Conservation (phyloP, 2,888 invertebrate genomes). For the Glaucopsyche alexis region DNA sequence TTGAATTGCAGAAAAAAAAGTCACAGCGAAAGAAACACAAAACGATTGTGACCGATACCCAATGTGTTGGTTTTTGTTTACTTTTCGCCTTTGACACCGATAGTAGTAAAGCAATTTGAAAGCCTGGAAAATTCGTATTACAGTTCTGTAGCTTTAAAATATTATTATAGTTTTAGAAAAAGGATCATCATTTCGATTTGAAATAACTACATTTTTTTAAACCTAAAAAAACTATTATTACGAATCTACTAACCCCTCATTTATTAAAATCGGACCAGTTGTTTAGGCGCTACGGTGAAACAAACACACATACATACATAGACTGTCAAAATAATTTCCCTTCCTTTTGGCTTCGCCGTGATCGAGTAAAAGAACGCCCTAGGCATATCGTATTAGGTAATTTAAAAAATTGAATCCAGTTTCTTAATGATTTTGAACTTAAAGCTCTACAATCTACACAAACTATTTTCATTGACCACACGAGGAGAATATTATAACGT, state of each 20-base stretch:
- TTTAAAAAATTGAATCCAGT: not conserved
- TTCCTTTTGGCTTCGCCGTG: no score
- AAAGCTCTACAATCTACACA: not conserved
- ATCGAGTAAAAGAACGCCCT: no score
- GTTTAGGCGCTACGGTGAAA: no score
- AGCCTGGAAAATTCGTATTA: conserved; percentile 16
- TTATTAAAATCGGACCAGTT: no score
- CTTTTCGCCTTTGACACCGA: conserved; percentile 25
- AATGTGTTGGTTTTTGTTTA: conserved; percentile 12
- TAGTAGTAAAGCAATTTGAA: conserved; percentile 23
- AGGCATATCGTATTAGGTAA: not conserved
- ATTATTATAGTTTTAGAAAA: not conserved
- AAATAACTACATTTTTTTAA: no score
- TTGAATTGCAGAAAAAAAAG: conserved; percentile 41
- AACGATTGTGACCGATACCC: conserved; percentile 33
- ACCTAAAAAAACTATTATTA: no score
- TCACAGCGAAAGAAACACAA: conserved; percentile 37
- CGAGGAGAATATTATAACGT: conserved; percentile 12
- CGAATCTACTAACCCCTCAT: no score
- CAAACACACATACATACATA: no score
- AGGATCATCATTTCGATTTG: not conserved
- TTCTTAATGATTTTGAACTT: not conserved
- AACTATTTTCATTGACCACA: conserved; percentile 15
- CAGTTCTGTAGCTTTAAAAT: not conserved
- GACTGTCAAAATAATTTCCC: no score